Percentiles rank a stretch among this genome's conserved stretches.
phyloP scores from a whole-genome alignment of 2,797 vertebrate species.

The Pteropus rufus region DNA sequence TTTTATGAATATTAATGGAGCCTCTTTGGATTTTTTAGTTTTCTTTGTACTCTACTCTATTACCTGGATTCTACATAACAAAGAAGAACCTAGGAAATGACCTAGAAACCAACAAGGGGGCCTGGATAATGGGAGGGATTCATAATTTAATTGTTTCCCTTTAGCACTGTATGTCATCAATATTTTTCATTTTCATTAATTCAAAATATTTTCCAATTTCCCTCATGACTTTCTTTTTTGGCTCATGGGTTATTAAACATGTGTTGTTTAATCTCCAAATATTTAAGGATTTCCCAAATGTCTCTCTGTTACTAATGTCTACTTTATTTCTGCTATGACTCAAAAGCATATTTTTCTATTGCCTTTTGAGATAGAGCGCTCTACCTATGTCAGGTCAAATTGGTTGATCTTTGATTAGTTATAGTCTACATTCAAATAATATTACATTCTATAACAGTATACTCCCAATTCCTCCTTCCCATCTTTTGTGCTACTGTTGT shows the following conservation, averaged over 20 bases:
- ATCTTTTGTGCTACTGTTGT: not conserved
- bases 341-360: not conserved
- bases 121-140: not conserved
- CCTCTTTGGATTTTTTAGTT: not conserved
- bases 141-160: not conserved
- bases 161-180: not conserved
- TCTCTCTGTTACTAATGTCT: not conserved
- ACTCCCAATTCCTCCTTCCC: not conserved
- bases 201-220: not conserved
- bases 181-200: slow-evolving; percentile 3
- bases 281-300: not conserved
- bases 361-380: not conserved
- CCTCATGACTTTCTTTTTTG: not conserved
- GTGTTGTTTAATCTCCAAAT: not conserved
- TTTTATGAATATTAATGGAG: not conserved
- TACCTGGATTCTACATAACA: not conserved
- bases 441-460: too few relatives aligned
- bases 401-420: not conserved
- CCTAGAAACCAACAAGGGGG: not conserved
- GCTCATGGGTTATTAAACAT: not conserved
- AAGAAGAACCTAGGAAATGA: not conserved
- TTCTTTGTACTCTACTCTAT: not conserved
- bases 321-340: not conserved
- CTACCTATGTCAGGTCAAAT: not conserved
- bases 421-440: not conserved